Percentiles rank a stretch among this genome's conserved stretches.
phyloP scores from a whole-genome alignment of 2,113 vertebrate species.

The Halcyon senegalensis region DNA sequence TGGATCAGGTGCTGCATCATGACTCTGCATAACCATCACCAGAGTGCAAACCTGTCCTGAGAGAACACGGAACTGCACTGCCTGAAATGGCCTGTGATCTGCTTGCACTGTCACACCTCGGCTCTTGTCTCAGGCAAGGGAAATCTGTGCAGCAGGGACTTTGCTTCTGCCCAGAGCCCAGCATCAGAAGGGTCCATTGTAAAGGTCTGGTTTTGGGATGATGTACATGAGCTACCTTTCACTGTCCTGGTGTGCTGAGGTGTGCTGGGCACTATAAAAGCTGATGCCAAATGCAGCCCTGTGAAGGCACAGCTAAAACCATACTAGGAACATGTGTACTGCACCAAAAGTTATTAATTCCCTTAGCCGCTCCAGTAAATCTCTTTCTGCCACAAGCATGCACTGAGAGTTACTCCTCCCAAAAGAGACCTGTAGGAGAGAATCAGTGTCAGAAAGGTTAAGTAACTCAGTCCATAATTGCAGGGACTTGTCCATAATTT shows the following conservation, averaged over 20 bases:
- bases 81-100: background rate
- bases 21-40: background rate
- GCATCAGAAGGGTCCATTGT: background rate
- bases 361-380: background rate
- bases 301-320: background rate
- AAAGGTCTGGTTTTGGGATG: background rate
- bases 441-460: conserved; percentile 34
- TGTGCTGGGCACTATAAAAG: background rate
- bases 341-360: background rate
- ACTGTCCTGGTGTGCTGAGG: background rate
- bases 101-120: fast-evolving
- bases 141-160: background rate
- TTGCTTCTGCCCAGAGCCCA: background rate
- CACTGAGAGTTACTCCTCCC: background rate
- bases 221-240: background rate
- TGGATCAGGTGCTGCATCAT: background rate
- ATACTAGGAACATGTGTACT: fast-evolving
- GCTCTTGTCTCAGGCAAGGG: background rate
- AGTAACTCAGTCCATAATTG: conserved; percentile 52
- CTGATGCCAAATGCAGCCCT: background rate
- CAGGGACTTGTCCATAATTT: conserved; percentile 33
- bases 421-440: conserved; percentile 11
- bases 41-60: background rate
- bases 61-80: background rate
- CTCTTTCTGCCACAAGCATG: background rate